A percentile compares a stretch with the other conserved stretches of the same genome.
Evolutionary conservation across 2,797 vertebrate species (phyloP).

Genomic region (Catostomus latipinnis): DNA sequence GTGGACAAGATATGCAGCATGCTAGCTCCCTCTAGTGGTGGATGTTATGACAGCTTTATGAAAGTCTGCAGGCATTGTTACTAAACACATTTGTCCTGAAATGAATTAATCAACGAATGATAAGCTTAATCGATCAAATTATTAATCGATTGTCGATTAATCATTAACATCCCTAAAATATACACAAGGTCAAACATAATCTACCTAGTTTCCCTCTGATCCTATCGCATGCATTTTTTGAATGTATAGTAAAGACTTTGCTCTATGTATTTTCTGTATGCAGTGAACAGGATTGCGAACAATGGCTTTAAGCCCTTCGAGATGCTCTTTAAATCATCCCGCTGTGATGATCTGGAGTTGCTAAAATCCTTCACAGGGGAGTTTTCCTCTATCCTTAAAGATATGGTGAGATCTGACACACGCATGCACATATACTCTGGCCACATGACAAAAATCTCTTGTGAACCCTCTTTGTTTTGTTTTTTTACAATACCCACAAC

Average conservation of each 20-base stretch:
- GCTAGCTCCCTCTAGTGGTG: too few species aligned
- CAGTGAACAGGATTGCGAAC: constrained; percentile 95
- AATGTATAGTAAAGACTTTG: background rate
- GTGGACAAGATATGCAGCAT: too few species aligned
- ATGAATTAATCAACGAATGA: too few species aligned
- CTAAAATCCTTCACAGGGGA: constrained; percentile 89
- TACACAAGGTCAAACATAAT: too few species aligned
- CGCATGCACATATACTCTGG: background rate
- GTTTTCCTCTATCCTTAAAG: constrained; percentile 87
- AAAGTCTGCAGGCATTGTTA: too few species aligned
- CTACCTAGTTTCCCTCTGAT: too few species aligned
- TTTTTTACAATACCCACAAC: background rate
- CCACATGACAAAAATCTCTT: background rate
- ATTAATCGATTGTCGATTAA: too few species aligned
- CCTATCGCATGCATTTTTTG: background rate
- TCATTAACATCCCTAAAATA: too few species aligned
- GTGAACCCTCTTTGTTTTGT: background rate
- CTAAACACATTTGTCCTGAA: too few species aligned
- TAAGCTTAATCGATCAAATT: too few species aligned
- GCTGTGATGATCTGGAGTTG: constrained; percentile 88
- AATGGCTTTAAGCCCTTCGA: constrained; percentile 97
- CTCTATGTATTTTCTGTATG: constrained; percentile 6
- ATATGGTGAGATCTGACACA: constrained; percentile 82
- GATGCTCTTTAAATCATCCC: constrained; percentile 94
- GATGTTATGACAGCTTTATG: too few species aligned